A percentile compares a stretch with the other conserved stretches of the same genome.
Conservation (phyloP, 1,140 invertebrate species). For the Zaprionus gabonicus region DNA sequence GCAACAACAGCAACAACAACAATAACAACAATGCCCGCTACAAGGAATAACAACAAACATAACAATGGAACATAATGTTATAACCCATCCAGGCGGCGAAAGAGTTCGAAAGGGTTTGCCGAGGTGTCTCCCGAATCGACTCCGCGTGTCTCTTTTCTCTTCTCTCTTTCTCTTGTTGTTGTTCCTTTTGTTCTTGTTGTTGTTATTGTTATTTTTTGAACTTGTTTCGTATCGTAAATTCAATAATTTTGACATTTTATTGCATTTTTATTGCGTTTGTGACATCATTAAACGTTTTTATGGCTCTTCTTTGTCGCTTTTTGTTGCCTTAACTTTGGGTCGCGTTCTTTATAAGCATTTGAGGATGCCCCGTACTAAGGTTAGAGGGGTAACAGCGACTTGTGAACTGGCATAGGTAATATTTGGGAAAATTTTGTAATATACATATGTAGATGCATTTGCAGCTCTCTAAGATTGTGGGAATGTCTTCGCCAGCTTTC, state of each 20-base stretch:
- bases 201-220: conserved; percentile 59
- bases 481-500: background rate
- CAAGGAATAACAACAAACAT: conserved; percentile 51
- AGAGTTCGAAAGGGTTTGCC: conserved; percentile 59
- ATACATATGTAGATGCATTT: background rate
- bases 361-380: conserved; percentile 17
- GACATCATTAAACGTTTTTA: conserved; percentile 84
- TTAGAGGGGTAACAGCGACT: conserved; percentile 23
- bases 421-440: background rate
- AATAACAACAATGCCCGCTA: conserved; percentile 34
- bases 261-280: conserved; percentile 84
- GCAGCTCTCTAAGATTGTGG: background rate
- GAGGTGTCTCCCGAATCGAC: conserved; percentile 61
- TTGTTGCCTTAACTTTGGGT: conserved; percentile 67
- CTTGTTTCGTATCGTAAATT: conserved; percentile 84
- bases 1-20: conserved; percentile 42
- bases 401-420: background rate
- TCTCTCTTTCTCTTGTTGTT: conserved; percentile 39
- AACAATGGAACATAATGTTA: conserved; percentile 76
- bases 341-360: conserved; percentile 33
- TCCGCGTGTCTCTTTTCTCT: conserved; percentile 36
- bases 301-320: conserved; percentile 81
- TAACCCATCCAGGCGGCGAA: conserved; percentile 62
- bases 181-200: conserved; percentile 56
- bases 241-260: conserved; percentile 84